A percentile compares a stretch with the other conserved stretches of the same genome.
Conservation (phyloP, 2,113 vertebrate species). For the Galeopterus variegatus region DNA sequence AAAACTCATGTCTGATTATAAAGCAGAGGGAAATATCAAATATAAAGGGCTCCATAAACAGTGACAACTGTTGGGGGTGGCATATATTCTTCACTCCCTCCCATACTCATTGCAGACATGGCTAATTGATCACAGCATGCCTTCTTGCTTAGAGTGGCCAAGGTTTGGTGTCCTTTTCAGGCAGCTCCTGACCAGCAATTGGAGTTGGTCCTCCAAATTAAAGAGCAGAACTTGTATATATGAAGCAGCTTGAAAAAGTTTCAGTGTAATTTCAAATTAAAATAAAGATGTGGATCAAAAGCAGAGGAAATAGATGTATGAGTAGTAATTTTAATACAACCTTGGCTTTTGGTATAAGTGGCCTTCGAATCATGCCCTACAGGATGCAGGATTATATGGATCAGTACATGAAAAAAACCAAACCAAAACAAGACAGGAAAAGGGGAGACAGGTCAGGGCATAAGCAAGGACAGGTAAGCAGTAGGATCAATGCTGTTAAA, state of each 20-base stretch:
- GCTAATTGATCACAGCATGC: not conserved
- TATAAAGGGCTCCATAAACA: not conserved
- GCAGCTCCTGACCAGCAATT: not conserved
- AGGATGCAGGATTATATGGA: not conserved
- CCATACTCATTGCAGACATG: accelerated
- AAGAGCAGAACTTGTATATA: not conserved
- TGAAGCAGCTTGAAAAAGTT: conserved; percentile 1
- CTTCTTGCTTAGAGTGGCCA: not conserved
- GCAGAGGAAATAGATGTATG: conserved; percentile 15
- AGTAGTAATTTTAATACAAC: not conserved
- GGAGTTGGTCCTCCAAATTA: not conserved
- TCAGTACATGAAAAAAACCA: not conserved
- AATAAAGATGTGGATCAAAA: not conserved
- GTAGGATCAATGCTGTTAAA: not conserved
- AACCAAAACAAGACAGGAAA: not conserved
- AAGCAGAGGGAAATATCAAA: not conserved
- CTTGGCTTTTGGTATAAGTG: not conserved
- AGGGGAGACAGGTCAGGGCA: not conserved
- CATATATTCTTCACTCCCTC: not conserved
- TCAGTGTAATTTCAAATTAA: conserved; percentile 48
- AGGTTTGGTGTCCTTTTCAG: not conserved
- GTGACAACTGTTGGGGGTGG: not conserved
- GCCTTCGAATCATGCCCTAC: not conserved
- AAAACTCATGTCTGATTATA: conserved; percentile 13
- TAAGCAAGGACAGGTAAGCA: not conserved